These are phyloP conservation scores for Yponomeuta plumbellus DNA, from an alignment of 2,888 invertebrate genomes.

Conservation along the genomic window DNA sequence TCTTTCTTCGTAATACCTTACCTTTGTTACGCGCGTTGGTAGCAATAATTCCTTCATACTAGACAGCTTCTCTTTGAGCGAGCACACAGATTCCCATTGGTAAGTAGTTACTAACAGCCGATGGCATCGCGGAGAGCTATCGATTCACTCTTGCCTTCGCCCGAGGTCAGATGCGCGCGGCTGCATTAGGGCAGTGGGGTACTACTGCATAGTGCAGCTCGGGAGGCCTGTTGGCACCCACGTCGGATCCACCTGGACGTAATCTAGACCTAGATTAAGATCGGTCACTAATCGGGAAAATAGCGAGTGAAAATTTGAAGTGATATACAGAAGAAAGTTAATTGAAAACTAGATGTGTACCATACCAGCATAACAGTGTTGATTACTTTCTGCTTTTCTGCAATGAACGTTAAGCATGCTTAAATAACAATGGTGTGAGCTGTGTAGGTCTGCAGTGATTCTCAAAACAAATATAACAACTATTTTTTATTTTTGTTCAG, in stretches of 20 bases:
- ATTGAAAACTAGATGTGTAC: too few species aligned
- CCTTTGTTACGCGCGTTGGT: too few species aligned
- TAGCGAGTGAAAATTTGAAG: neutral
- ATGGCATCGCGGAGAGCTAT: slow-evolving; percentile 58
- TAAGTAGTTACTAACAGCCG: slow-evolving; percentile 31
- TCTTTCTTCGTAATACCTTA: too few species aligned
- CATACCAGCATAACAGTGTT: too few species aligned
- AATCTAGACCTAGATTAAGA: neutral
- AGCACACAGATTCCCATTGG: neutral
- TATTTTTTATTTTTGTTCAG: too few species aligned
- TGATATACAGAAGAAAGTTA: neutral
- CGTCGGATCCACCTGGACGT: slow-evolving; percentile 28
- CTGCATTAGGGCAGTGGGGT: slow-evolving; percentile 69
- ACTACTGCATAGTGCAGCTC: slow-evolving; percentile 56
- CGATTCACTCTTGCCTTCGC: slow-evolving; percentile 69
- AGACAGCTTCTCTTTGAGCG: neutral
- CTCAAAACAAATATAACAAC: too few species aligned
- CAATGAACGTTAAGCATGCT: too few species aligned
- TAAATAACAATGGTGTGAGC: too few species aligned
- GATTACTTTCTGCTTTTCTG: too few species aligned
- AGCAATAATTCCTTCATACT: too few species aligned
- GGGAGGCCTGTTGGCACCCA: slow-evolving; percentile 53
- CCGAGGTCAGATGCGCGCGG: slow-evolving; percentile 72
- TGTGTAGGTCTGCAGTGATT: too few species aligned
- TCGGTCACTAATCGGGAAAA: neutral